phyloP scores from a whole-genome alignment of 2,888 invertebrate genomes.

The Andrena haemorrhoa region DNA sequence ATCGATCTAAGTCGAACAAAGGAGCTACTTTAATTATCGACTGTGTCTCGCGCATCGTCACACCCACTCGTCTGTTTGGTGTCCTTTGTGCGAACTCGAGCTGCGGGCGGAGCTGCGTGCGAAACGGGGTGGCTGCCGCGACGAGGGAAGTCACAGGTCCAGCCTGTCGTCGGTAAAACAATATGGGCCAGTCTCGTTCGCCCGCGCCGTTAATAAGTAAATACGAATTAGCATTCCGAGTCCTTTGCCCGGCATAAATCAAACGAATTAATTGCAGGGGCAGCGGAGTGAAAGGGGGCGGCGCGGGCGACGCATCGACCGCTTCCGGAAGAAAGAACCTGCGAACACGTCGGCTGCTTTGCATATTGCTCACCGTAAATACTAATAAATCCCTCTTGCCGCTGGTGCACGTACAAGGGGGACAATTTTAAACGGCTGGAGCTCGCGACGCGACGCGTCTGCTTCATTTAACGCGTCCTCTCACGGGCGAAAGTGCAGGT shows the following conservation, averaged over 20 bases:
- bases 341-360: constrained; percentile 67
- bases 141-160: constrained; percentile 44
- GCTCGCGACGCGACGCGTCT: constrained; percentile 21
- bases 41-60: constrained; percentile 70
- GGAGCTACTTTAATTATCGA: constrained; percentile 80
- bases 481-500: not conserved
- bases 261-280: constrained; percentile 80
- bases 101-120: constrained; percentile 60
- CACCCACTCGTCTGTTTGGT: constrained; percentile 70
- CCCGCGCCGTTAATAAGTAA: constrained; percentile 80
- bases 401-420: constrained; percentile 34
- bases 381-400: constrained; percentile 77
- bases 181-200: constrained; percentile 70
- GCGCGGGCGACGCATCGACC: constrained; percentile 40
- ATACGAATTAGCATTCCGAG: constrained; percentile 81
- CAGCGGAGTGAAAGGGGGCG: constrained; percentile 40
- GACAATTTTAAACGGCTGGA: constrained; percentile 54
- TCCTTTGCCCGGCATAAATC: constrained; percentile 79
- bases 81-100: constrained; percentile 70
- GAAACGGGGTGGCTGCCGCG: not conserved
- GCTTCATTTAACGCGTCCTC: constrained; percentile 54
- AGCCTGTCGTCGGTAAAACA: constrained; percentile 67
- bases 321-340: constrained; percentile 64
- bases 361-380: constrained; percentile 80
- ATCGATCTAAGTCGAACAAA: constrained; percentile 81